phyloP scores from a whole-genome alignment of 2,113 vertebrate genomes.

The Carassius auratus region DNA sequence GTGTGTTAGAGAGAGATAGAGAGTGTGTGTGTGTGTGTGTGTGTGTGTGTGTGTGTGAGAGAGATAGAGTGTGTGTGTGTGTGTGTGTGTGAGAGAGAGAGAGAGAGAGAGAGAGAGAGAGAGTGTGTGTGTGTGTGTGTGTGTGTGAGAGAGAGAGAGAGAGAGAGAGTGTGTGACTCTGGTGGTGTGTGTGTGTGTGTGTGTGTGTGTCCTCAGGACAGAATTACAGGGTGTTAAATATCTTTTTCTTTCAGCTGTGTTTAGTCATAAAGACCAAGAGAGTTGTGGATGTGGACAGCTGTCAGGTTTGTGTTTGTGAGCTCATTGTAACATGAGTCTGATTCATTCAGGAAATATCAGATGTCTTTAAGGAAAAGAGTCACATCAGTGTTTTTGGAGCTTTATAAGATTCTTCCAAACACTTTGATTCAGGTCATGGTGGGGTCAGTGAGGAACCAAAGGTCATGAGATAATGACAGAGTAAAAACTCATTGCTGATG shows the following conservation, averaged over 20 bases:
- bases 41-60: no score
- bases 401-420: not conserved
- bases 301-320: not conserved
- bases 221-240: slow-evolving; percentile 27
- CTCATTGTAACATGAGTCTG: not conserved
- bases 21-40: no score
- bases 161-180: no score
- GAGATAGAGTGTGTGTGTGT: no score
- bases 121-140: no score
- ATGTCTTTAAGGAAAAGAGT: not conserved
- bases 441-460: slow-evolving; percentile 65
- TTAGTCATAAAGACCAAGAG: not conserved
- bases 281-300: not conserved
- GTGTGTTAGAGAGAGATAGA: no score
- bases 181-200: not conserved
- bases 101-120: no score
- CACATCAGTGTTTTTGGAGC: not conserved
- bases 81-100: no score
- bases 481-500: slow-evolving; percentile 31
- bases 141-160: no score
- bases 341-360: slow-evolving; percentile 8
- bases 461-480: slow-evolving; percentile 73
- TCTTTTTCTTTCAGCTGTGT: not conserved
- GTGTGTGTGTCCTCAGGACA: not conserved
- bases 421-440: slow-evolving; percentile 43